Conservation (phyloP, 2,888 invertebrate genomes). For the Hydrotaea cyrtoneurina region DNA sequence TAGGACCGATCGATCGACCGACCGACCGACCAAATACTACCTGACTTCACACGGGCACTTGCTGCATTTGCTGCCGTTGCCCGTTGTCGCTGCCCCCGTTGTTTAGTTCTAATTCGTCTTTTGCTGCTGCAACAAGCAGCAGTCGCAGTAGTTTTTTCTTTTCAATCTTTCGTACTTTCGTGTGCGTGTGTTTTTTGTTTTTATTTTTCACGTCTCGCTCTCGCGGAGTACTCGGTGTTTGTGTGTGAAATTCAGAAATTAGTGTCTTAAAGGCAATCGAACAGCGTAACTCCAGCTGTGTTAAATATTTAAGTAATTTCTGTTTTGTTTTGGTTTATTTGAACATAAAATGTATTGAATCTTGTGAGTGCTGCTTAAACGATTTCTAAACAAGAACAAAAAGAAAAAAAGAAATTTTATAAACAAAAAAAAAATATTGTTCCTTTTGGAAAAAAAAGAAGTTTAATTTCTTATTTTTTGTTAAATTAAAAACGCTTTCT, state of each 20-base stretch:
- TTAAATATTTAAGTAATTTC: conserved; percentile 20
- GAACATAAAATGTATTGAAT: conserved; percentile 11
- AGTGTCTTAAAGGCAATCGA: not conserved
- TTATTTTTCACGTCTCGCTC: not conserved
- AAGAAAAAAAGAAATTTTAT: not conserved
- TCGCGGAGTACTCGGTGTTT: too few relatives aligned
- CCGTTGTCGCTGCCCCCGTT: conserved; percentile 12
- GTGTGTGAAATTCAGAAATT: conserved; percentile 39
- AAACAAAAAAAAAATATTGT: not conserved
- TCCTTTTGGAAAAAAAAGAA: not conserved
- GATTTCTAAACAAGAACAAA: not conserved
- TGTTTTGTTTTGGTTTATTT: not conserved
- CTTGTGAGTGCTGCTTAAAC: not conserved
- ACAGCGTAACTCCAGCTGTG: conserved; percentile 53
- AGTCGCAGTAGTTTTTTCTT: not conserved
- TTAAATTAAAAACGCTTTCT: conserved; percentile 62
- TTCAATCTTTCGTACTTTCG: not conserved
- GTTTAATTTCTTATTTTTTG: not conserved
- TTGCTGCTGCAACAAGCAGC: conserved; percentile 34
- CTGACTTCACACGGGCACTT: not conserved
- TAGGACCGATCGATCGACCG: too few relatives aligned
- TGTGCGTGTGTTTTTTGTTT: not conserved
- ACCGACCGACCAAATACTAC: not conserved
- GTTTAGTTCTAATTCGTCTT: conserved; percentile 41
- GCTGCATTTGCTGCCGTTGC: conserved; percentile 17